phyloP scores from a whole-genome alignment of 2,888 invertebrate species.

The Limenitis camilla region DNA sequence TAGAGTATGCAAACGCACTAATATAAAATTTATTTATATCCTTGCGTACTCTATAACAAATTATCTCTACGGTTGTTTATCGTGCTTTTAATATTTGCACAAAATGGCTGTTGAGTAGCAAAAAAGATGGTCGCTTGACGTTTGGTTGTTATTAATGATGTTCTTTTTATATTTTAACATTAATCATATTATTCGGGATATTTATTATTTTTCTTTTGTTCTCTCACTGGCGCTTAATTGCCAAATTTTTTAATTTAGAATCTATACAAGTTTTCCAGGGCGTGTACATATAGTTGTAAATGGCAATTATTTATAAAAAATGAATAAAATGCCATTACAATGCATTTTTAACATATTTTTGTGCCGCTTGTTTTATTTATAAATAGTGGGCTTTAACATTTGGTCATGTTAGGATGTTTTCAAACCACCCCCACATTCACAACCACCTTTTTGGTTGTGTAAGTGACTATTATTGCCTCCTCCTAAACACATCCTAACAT shows the following conservation, averaged over 20 bases:
- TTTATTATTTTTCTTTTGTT: not conserved
- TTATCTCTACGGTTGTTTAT: no score
- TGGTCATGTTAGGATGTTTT: conserved; percentile 19
- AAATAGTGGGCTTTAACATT: conserved; percentile 26
- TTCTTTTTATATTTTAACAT: not conserved
- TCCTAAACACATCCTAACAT: conserved; percentile 26
- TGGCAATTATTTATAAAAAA: conserved; percentile 5
- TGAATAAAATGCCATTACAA: conserved; percentile 15
- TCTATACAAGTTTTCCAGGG: conserved; percentile 1
- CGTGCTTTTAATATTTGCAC: conserved; percentile 5
- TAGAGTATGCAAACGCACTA: no score
- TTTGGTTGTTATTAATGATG: not conserved
- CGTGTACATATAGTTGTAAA: conserved; percentile 17
- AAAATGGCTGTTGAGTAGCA: not conserved
- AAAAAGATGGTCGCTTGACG: conserved; percentile 1
- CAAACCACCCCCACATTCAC: not conserved
- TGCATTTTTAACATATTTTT: conserved; percentile 33
- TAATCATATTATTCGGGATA: not conserved
- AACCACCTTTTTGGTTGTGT: not conserved
- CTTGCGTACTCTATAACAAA: no score
- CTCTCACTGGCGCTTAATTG: not conserved
- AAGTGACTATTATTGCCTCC: not conserved
- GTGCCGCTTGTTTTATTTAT: conserved; percentile 52
- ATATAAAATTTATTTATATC: no score
- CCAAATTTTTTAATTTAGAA: not conserved